phyloP scores from a whole-genome alignment of 2,888 invertebrate genomes.

The Ophioninae sp. region DNA sequence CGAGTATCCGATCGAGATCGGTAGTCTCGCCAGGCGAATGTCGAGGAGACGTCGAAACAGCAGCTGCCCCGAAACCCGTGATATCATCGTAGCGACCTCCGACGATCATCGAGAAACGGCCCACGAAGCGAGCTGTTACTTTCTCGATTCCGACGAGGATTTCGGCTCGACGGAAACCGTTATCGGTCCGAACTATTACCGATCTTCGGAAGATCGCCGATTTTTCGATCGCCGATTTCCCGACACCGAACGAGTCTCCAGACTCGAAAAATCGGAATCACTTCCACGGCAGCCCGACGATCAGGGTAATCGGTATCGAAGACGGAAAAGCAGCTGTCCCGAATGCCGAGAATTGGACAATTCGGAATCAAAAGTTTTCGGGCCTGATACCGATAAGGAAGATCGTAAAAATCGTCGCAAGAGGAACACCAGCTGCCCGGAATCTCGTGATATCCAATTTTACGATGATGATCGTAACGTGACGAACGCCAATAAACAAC shows the following conservation, averaged over 20 bases:
- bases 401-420: constrained; percentile 68
- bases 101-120: not conserved
- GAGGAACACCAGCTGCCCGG: constrained; percentile 72
- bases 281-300: constrained; percentile 35
- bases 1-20: constrained; percentile 65
- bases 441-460: constrained; percentile 70
- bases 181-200: constrained; percentile 69
- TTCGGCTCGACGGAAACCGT: constrained; percentile 79
- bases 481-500: constrained; percentile 49
- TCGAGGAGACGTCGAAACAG: constrained; percentile 74
- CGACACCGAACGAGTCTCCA: not conserved
- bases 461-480: constrained; percentile 76
- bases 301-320: constrained; percentile 63
- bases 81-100: constrained; percentile 50
- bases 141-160: constrained; percentile 76
- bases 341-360: constrained; percentile 66
- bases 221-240: constrained; percentile 33
- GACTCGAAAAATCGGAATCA: too few relatives aligned
- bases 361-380: not conserved
- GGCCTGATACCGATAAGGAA: constrained; percentile 67
- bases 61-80: constrained; percentile 73
- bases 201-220: constrained; percentile 48
- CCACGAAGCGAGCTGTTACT: constrained; percentile 56
- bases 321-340: constrained; percentile 78
- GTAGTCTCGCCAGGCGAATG: constrained; percentile 62